Base-by-base conservation (phyloP, 2,888 invertebrate species). In the Zygogramma bicolorata region DNA sequence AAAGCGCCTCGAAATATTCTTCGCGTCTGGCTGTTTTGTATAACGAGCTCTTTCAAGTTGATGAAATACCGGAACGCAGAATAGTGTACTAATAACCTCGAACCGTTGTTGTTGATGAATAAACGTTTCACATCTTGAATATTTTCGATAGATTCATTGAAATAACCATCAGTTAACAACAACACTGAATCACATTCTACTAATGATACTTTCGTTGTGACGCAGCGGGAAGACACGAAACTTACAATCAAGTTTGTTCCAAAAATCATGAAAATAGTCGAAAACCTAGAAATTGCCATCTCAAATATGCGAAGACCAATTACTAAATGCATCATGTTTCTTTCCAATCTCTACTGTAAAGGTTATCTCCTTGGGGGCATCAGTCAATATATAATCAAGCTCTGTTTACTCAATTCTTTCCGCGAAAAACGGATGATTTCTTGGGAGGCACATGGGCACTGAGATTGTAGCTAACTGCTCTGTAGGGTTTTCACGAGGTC, bases 1-100 rank as follows among this genome's bases (percentile, higher is more conserved):
- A 79, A 74, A 10, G 67, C 63, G 15, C 65, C n/a, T 8, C 20
- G 2, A 22, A 1, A 42, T 59, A 71, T 20, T 25, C 31, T 66
- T 29, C 65, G 13, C 20, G 66, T 65, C 6, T 10, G 46, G 4
- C 18, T 46, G 0, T 20, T 6, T 20, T 46, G 18, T 7, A 46
- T 46, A 46, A 3, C 10, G 18, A 46, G 2, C 15, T 4, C 20
- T 18, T 46, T 20, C 10, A 46, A 20, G 20, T 20, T 53, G 4
- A 8, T 53, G n/a, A 27, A 29, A 42, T 46, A n/a, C 22, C 13
- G 2, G 15, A 25, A 22, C 31, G 25, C 27, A 4, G 15, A 27
- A n/a, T 4, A 6, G 8, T n/a, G 53, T n/a, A 53, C n/a, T 13
- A 22, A 53, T n/a, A 53, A 27, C n/a, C n/a, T n/a, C 25, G 27